These are phyloP conservation scores for Gisinianus flammeolus DNA, from an alignment of 2,888 invertebrate species.

Conservation along the genomic window DNA sequence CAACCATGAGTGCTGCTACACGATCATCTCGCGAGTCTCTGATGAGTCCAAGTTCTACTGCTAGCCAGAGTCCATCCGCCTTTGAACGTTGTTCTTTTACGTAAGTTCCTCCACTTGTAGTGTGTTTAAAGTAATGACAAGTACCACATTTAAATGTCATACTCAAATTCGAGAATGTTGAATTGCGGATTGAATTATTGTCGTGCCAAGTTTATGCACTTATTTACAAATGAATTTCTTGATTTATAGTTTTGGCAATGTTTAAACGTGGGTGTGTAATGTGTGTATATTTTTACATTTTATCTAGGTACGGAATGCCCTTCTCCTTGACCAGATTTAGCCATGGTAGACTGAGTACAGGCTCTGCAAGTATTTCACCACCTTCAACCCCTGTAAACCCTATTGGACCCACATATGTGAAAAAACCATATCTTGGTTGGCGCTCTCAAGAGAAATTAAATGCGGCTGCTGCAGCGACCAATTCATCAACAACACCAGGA, in stretches of 20 bases:
- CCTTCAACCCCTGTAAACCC: constrained; percentile 54
- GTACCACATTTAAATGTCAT: too few species aligned
- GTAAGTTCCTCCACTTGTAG: too few species aligned
- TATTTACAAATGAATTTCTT: too few species aligned
- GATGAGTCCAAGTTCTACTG: constrained; percentile 58
- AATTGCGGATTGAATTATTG: too few species aligned
- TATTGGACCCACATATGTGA: constrained; percentile 59
- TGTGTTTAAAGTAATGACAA: too few species aligned
- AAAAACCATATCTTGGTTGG: constrained; percentile 91
- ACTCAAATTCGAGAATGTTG: too few species aligned
- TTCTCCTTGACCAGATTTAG: constrained; percentile 53
- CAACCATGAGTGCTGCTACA: constrained; percentile 50
- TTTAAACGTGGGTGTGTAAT: constrained; percentile 13
- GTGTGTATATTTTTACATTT: constrained; percentile 31
- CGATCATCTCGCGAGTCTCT: constrained; percentile 57
- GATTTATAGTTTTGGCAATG: constrained; percentile 30
- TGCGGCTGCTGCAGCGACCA: constrained; percentile 9
- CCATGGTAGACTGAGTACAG: constrained; percentile 53
- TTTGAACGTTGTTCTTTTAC: constrained; percentile 58
- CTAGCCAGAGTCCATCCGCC: constrained; percentile 59
- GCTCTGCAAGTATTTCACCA: constrained; percentile 52
- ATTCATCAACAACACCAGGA: not conserved
- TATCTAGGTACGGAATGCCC: constrained; percentile 58
- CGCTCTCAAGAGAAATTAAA: constrained; percentile 77
- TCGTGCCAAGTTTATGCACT: too few species aligned